Conservation (phyloP, 2,113 vertebrate species). For the Henicopernis longicauda region DNA sequence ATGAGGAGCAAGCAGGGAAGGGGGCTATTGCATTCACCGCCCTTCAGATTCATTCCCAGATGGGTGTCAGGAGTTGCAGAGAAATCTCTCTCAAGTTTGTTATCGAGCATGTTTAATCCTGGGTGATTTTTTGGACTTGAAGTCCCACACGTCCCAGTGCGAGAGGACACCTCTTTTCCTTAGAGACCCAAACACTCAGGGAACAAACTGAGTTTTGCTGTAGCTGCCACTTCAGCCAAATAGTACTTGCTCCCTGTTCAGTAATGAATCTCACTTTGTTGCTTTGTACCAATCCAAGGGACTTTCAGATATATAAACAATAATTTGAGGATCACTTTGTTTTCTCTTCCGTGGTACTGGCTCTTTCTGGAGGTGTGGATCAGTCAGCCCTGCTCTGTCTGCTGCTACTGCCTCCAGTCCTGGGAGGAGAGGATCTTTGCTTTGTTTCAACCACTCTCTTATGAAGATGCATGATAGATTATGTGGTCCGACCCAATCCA, state of each 20-base stretch:
- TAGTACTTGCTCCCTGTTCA: conserved; percentile 22
- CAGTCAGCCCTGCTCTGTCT: background rate
- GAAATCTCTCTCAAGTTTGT: rapidly evolving
- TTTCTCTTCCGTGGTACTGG: background rate
- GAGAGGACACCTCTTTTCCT: background rate
- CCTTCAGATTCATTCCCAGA: background rate
- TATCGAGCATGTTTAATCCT: rapidly evolving
- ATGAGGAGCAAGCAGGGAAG: background rate
- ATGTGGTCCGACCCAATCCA: rapidly evolving
- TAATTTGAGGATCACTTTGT: background rate
- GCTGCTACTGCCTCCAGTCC: background rate
- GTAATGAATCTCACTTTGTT: background rate
- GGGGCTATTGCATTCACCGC: background rate
- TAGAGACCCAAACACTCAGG: background rate
- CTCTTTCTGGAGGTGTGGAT: background rate
- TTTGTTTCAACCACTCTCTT: background rate
- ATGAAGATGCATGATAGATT: rapidly evolving
- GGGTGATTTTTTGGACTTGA: background rate
- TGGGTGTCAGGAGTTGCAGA: background rate
- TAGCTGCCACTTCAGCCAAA: background rate
- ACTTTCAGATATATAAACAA: background rate
- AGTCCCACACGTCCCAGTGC: background rate
- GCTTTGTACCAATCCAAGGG: background rate
- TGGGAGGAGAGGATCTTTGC: background rate
- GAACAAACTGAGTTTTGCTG: background rate